A percentile compares a stretch with the other conserved stretches of the same genome.
Evolutionary conservation across 2,113 vertebrate species (phyloP).

Genomic region (Pterophyllum scalare): DNA sequence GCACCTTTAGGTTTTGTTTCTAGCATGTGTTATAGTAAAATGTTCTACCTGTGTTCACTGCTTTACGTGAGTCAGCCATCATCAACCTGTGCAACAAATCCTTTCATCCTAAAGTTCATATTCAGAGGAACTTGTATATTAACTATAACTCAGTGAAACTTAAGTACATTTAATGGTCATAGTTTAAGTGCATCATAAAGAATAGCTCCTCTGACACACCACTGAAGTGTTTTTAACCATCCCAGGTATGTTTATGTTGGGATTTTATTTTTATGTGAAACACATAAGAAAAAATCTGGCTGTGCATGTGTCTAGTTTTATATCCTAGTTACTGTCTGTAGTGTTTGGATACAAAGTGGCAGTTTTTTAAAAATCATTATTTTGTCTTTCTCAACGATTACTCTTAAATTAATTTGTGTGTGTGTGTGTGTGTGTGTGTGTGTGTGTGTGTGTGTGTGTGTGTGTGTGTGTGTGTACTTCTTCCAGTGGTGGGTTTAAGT

Average conservation of each 20-base stretch:
- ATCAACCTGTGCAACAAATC: neutral
- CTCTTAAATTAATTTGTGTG: neutral
- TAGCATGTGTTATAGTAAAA: neutral
- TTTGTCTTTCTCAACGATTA: neutral
- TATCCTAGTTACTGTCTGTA: neutral
- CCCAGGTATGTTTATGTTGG: too few species aligned
- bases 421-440: too few species aligned
- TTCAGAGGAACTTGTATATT: neutral
- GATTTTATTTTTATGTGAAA: too few species aligned
- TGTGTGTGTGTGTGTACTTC: neutral
- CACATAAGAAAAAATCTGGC: neutral
- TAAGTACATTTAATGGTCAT: too few species aligned
- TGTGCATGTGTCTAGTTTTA: neutral
- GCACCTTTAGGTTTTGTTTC: neutral
- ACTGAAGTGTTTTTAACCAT: too few species aligned
- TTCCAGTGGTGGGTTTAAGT: conserved; percentile 3
- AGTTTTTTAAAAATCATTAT: neutral
- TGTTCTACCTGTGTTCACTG: neutral
- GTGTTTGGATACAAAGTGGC: neutral
- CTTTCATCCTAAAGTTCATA: too few species aligned
- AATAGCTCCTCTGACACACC: too few species aligned
- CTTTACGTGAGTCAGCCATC: neutral
- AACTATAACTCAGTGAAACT: too few species aligned
- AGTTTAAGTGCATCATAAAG: too few species aligned
- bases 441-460: neutral